A percentile compares a stretch with the other conserved stretches of the same genome.
Evolutionary conservation across 2,888 invertebrate genomes (phyloP).

Genomic region (Scaptodrosophila latifasciaeformis): DNA sequence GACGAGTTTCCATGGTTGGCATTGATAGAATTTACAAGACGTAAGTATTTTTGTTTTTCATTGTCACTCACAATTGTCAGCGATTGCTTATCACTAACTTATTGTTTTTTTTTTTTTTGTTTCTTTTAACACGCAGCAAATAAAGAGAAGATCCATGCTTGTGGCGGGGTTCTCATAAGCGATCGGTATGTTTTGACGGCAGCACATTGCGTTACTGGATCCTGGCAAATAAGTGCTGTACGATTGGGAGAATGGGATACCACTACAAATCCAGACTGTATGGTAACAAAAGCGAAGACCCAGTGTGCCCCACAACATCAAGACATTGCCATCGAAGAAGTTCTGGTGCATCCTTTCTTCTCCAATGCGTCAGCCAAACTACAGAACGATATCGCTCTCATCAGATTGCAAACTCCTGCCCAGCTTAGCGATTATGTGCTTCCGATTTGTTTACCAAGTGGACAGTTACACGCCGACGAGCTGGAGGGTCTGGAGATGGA

Average conservation of each 20-base stretch:
- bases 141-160: constrained; percentile 47
- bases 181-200: constrained; percentile 49
- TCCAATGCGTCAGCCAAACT: constrained; percentile 15
- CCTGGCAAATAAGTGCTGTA: constrained; percentile 32
- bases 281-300: not conserved
- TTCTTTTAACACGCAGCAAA: constrained; percentile 20
- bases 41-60: constrained; percentile 24
- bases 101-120: not conserved
- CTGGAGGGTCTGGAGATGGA: constrained; percentile 42
- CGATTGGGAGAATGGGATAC: constrained; percentile 57
- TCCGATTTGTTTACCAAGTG: constrained; percentile 52
- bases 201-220: constrained; percentile 37
- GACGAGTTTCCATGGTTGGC: constrained; percentile 53
- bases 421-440: constrained; percentile 37
- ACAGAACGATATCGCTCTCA: constrained; percentile 43
- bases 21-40: constrained; percentile 44
- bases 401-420: constrained; percentile 32
- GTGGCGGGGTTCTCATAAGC: constrained; percentile 54
- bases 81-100: not conserved
- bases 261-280: constrained; percentile 50
- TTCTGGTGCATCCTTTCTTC: constrained; percentile 29
- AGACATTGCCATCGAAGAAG: constrained; percentile 44
- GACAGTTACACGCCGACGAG: constrained; percentile 42
- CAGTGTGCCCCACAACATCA: constrained; percentile 46
- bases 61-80: not conserved